Base-by-base conservation (phyloP, 2,113 vertebrate genomes). In the Tautogolabrus adspersus region DNA sequence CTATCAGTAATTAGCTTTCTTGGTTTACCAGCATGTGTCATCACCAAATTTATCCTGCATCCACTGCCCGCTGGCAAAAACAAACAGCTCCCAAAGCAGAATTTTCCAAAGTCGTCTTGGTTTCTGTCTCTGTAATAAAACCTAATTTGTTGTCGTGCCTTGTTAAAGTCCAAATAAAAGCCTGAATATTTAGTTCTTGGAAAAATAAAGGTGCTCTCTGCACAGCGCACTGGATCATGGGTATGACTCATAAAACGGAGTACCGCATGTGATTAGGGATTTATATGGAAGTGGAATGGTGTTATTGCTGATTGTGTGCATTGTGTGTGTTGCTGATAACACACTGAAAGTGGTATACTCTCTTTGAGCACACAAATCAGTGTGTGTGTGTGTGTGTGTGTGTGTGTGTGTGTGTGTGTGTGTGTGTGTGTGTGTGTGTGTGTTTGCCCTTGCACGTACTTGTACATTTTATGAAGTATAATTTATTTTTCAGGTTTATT, bases 121-220 rank as follows among this genome's bases (percentile, higher is more conserved):
- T 81, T 34, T 90, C 42, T 79, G 73, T 88, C 85, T 90, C 64
- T 52, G 80, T 69, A 87, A 89, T 89, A 90, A 83, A 91, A 88
- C 51, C 65, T 84, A 82, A 88, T 90, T 89, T 92, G 87, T 91
- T 89, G 81, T 87, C 22, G 66, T 81, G 74, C 72, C 90, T 89
- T 78, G 81, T 92, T 90, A 88, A 90, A 88, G 66, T 66, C 71
- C 84, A 86, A 88, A 93, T 91, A 87, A 92, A 92, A 89, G 21
- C 37, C 67, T 49, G 72, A 79, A 84, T 88, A 85, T 91, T 86
- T 82, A 80, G 73, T 91, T 88, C 81, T 82, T 75, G 74, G 87
- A 77, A 73, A 84, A 84, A 77, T 77, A 77, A 85, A 89, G 81
- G 77, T 63, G 75, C 81, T 82, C 55, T 12, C 26, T 74, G 66